Evolutionary conservation across 2,797 vertebrate genomes (phyloP), one percentile per base, ranked within the genome.

Genomic region (Acanthiza pusilla): DNA sequence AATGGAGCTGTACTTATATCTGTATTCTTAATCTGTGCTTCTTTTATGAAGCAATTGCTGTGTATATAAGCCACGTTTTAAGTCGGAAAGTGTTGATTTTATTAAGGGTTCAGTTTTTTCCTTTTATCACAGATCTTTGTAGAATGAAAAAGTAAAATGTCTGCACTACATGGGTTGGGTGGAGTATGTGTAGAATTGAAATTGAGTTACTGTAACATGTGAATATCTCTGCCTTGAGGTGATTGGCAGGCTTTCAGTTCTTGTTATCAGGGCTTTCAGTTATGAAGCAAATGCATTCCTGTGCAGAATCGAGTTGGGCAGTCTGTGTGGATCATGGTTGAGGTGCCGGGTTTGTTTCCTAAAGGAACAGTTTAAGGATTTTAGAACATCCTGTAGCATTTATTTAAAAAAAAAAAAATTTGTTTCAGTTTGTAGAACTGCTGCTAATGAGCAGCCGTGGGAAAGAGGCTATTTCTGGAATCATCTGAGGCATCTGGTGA

Each of bases 281-380:
- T 45, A 43, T 45, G 63, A 38, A 74, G 38, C 23, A 54, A 66
- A 48, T 45, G 11, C 0, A 1, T 57, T 91, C 47, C 23, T 66
- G 2, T 60, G 14, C 67, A 68, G 34, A 61, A 15, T 36, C 5
- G 5, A 27, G 53, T 66, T 76, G 45, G 34, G 38, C 65, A 71
- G 34, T 38, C 57, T 63, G 5, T 0, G 1, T 72, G 53, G 40
- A 36, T 2, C 1, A 16, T 36, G 23, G 20, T 29, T 25, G 16
- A 25, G 12, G 1, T n/a, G 14, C 43, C 61, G 21, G 13, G 8
- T 77, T 83, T 83, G 20, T 67, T 74, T 77, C 25, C 23, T 74
- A 38, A 60, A 63, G 45, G 21, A 93, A 19, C 27, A 66, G 30
- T 30, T 83, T 43, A 38, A 75, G 55, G n/a, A 62, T 72, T 40